Evolutionary conservation across 2,888 invertebrate species (phyloP), one percentile per base, ranked within the genome.

Genomic region (Spodoptera exigua): DNA sequence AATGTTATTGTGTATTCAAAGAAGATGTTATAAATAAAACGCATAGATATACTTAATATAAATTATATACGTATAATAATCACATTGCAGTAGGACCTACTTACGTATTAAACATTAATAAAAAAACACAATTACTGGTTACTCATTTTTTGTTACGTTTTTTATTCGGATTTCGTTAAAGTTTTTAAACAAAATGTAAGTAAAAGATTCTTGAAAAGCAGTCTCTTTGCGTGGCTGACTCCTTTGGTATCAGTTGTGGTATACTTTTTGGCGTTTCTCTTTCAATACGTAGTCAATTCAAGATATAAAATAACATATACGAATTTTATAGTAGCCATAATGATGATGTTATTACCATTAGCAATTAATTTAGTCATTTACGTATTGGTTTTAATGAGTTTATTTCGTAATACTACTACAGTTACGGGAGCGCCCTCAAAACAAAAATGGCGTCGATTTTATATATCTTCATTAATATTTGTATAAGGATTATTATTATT

Each of bases 141-240:
- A 18, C 9, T 65, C 11, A 53, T 62, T 41, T 16, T 65, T 35
- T 69, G 62, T 1, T 65, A 10, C 1, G 62, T 69, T 3, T 65
- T 65, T 3, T 61, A 64, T 2, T 53, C 53, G 16, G 64, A 65
- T 11, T 61, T 61, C 4, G 40, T 67, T 5, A 13, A 18, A 18
- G 60, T 61, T 0, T 61, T 46, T 3, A 39, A 67, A 27, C 67
- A 61, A 9, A 40, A 61, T 18, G 3, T 18, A 18, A 39, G 45
- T 11, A 27, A 9, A n/a, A 67, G 35, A 18, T 61, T 40, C n/a
- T 1, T 67, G n/a, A 45, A 14, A 12, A 60, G 45, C 36, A 46
- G 14, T 11, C 3, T 61, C 0, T 67, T 67, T 60, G 40, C 40
- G 14, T 27, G 21, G 21, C 7, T 1, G 9, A 27, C 21, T 5